Base-by-base conservation (phyloP, 1,140 invertebrate species). In the Eumeta japonica region DNA sequence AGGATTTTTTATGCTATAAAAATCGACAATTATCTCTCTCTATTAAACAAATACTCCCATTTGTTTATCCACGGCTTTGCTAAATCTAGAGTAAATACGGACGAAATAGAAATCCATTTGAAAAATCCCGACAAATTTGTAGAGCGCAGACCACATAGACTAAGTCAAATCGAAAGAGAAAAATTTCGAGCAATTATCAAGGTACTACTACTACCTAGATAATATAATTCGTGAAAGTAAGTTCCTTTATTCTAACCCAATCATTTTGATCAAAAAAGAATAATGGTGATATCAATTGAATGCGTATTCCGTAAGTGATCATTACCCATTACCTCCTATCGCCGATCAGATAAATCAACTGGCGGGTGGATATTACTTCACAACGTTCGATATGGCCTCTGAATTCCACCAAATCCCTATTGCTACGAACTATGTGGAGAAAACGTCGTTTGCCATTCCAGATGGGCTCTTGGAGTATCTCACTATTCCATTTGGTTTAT, bases 181-280 rank as follows among this genome's bases (percentile, higher is more conserved):
- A 47, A 44, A 12, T 43, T 51, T 1, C 33, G 31, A 7, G 10
- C 13, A 15, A 49, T 46, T 12, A 17, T 51, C 1, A 16, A 35
- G 1, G 46, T 48, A 5, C 18, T 48, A 27, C 24, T 48, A 1
- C 35, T 43, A 1, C 33, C n/a, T n/a, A n/a, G n/a, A 48, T 3
- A 41, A 48, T 13, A 62, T 77, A 1, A 64, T 77, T 27, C 38
- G 55, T 7, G 44, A 54, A 28, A 68, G 61, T 10, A 41, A 35
- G 12, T 73, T 62, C 10, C 32, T 39, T 7, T 60, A 31, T 31
- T 37, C 50, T 2, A 49, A 45, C 10, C 57, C 57, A 3, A 37
- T 53, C 10, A 32, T 50, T 3, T 12, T 48, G 10, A 47, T 53
- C 2, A 46, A 48, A 28, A 52, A 50, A 36, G 46, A 49, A 39